Conservation (phyloP, 2,797 vertebrate species). For the Pangasius djambal region DNA sequence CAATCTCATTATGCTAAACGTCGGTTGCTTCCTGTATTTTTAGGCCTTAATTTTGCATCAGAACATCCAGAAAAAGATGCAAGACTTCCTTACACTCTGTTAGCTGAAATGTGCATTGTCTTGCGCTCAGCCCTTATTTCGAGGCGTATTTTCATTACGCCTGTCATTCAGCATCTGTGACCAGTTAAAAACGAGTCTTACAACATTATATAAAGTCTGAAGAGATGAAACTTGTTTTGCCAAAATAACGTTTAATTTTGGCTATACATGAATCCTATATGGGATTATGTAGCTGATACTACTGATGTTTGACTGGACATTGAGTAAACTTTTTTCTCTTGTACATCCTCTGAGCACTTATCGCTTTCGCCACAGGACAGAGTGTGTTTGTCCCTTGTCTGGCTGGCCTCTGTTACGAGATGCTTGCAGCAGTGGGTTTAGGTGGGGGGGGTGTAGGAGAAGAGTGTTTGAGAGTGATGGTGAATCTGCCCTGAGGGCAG, state of each 20-base stretch:
- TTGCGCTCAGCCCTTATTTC: background rate
- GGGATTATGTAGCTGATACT: background rate
- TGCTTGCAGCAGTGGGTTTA: background rate
- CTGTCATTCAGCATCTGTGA: background rate
- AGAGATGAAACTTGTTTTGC: background rate
- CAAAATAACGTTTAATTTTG: background rate
- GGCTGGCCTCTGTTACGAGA: background rate
- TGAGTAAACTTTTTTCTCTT: background rate
- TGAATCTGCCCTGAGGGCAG: constrained; percentile 16
- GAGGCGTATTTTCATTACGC: background rate
- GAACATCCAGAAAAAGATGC: background rate
- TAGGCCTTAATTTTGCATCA: background rate
- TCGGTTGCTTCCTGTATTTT: background rate
- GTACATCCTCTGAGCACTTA: background rate
- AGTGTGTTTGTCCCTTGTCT: background rate
- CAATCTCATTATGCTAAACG: constrained; percentile 6
- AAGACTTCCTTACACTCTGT: background rate
- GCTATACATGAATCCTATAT: background rate
- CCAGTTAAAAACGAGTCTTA: background rate
- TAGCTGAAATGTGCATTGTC: background rate
- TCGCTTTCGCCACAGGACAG: background rate
- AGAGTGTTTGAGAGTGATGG: background rate
- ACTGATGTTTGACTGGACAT: background rate
- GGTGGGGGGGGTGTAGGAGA: background rate
- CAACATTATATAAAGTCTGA: background rate